Conservation (phyloP, 2,888 invertebrate species). For the Drosophila nr. perissopoda region DNA sequence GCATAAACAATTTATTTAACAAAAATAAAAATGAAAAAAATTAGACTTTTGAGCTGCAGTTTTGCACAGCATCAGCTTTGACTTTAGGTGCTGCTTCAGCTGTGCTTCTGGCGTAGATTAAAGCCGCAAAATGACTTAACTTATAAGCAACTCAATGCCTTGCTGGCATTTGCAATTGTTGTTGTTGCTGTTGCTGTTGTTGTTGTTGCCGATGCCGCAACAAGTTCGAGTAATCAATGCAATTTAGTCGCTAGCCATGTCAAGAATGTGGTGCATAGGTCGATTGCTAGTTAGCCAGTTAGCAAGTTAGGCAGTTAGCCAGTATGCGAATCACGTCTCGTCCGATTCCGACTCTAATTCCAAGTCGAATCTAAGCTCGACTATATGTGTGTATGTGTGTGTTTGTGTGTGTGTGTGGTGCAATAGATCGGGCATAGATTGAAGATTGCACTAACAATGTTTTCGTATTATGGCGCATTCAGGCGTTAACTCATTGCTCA, state of each 20-base stretch:
- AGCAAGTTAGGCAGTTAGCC: neutral
- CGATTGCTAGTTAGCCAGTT: slow-evolving; percentile 39
- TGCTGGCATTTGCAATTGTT: slow-evolving; percentile 65
- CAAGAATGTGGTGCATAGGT: slow-evolving; percentile 74
- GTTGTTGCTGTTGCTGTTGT: slow-evolving; percentile 25
- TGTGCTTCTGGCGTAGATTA: slow-evolving; percentile 49
- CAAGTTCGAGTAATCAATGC: slow-evolving; percentile 71
- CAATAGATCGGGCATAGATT: slow-evolving; percentile 60
- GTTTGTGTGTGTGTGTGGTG: slow-evolving; percentile 48
- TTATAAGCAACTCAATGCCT: slow-evolving; percentile 61
- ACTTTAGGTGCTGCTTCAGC: slow-evolving; percentile 27
- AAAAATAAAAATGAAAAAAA: slow-evolving; percentile 40
- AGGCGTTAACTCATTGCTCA: slow-evolving; percentile 65
- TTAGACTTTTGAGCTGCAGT: slow-evolving; percentile 23
- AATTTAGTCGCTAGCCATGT: slow-evolving; percentile 69
- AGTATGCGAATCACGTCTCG: slow-evolving; percentile 53
- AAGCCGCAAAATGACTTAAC: slow-evolving; percentile 74
- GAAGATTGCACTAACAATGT: slow-evolving; percentile 66
- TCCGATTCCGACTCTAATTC: slow-evolving; percentile 25
- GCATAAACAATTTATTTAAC: slow-evolving; percentile 73
- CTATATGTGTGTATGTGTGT: neutral
- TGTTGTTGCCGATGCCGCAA: slow-evolving; percentile 64
- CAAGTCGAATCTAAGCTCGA: slow-evolving; percentile 4
- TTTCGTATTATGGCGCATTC: slow-evolving; percentile 51
- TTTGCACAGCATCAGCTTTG: slow-evolving; percentile 25